Evolutionary conservation across 2,888 invertebrate species (phyloP).

Genomic region (Athalia circularis): DNA sequence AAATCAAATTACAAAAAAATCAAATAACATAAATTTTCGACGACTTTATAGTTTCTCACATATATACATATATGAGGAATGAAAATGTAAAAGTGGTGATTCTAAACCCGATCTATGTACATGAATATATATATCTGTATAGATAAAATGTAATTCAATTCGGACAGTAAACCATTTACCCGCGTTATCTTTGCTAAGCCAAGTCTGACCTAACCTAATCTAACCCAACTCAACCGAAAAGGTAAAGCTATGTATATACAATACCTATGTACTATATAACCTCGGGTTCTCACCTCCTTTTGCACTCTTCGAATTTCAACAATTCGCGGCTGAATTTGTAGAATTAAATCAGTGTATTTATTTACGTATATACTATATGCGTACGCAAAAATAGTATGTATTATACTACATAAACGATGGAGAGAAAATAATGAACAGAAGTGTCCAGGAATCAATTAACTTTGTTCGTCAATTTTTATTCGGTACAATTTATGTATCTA

Average conservation of each 20-base stretch:
- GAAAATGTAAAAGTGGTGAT: conserved; percentile 20
- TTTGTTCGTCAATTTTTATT: too few species aligned
- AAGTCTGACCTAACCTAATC: conserved; percentile 38
- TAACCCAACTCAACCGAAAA: conserved; percentile 45
- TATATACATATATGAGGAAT: not conserved
- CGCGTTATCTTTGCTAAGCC: conserved; percentile 41
- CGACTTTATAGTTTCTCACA: not conserved
- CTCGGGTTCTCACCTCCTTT: conserved; percentile 32
- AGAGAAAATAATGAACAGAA: too few species aligned
- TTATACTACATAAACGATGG: too few species aligned
- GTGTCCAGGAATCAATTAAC: too few species aligned
- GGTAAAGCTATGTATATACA: conserved; percentile 17
- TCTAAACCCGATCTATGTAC: conserved; percentile 9
- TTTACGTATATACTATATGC: too few species aligned
- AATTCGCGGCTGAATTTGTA: too few species aligned
- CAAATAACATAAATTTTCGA: not conserved
- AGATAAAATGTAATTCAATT: conserved; percentile 36
- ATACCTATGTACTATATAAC: not conserved
- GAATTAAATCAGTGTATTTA: too few species aligned
- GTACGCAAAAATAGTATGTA: too few species aligned
- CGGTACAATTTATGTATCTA: too few species aligned
- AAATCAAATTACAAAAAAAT: not conserved
- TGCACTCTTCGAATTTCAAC: conserved; percentile 11
- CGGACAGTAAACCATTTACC: conserved; percentile 41
- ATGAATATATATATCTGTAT: too few species aligned